Base-by-base conservation (phyloP, 2,888 invertebrate species). In the Lysandra coridon region DNA sequence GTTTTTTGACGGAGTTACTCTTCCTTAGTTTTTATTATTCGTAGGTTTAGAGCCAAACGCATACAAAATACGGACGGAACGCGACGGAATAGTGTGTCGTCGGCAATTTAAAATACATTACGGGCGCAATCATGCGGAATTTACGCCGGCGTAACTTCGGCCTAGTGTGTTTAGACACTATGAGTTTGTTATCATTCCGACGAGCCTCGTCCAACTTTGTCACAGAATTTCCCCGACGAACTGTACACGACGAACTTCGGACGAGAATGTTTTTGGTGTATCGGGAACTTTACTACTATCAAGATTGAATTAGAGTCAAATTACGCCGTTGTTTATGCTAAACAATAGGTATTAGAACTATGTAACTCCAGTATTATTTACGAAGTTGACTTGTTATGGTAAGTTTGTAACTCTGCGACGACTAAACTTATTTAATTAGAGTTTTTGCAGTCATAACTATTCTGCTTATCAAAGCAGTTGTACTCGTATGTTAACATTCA, bases 221-320 rank as follows among this genome's bases (percentile, higher is more conserved):
- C 69, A 37, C 14, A 14, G 14, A 69, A 69, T 76, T 37, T 76
- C 49, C 57, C 6, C 49, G 30, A 33, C 33, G 53, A 33, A 76
- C 33, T 76, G 64, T 64, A 79, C 49, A 44, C 75, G 44, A 60
- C 62, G 33, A 79, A 76, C 62, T 79, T 79, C n/a, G 60, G 75
- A 49, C 23, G 78, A 57, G 73, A 75, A 79, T 60, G 79, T 79
- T 79, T 79, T 75, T 62, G 73, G 57, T 76, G 76, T 79, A 62
- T 75, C 64, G 49, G 37, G 49, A 76, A 79, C 62, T 79, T 78
- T 62, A 60, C 44, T 60, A 75, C 75, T 75, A 79, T 60, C 75
- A 76, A 79, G 62, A 75, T 79, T 62, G 62, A 76, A 79, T 74
- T 60, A 40, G 60, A 62, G 10, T 78, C 53, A 76, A 76, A 76